Percentiles rank a stretch among this genome's conserved stretches.
These are phyloP conservation scores for Zaprionus gabonicus DNA, from an alignment of 1,140 invertebrate species.

Conservation along the genomic window DNA sequence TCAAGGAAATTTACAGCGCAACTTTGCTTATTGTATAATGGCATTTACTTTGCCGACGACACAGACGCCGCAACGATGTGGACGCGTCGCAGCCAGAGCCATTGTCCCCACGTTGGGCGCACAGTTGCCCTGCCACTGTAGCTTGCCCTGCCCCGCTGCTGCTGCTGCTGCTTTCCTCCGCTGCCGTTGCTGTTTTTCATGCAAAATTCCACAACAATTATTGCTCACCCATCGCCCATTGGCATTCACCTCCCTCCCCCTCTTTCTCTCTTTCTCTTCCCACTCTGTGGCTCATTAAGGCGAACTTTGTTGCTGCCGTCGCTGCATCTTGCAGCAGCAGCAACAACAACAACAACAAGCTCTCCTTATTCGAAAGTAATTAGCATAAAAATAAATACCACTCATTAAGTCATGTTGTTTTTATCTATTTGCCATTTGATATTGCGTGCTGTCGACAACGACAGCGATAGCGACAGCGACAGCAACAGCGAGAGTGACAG, in stretches of 20 bases:
- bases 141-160: too few relatives aligned
- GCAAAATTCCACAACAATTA: slow-evolving; percentile 58
- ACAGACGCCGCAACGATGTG: background rate
- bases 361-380: slow-evolving; percentile 78
- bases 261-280: background rate
- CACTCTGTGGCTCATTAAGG: slow-evolving; percentile 61
- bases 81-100: slow-evolving; percentile 9
- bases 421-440: slow-evolving; percentile 79
- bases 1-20: slow-evolving; percentile 75
- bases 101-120: slow-evolving; percentile 7
- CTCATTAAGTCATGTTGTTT: slow-evolving; percentile 83
- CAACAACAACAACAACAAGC: background rate
- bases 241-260: background rate
- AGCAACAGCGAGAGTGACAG: background rate
- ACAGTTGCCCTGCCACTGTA: too few relatives aligned
- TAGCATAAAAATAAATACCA: slow-evolving; percentile 83
- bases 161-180: background rate
- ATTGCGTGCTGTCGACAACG: slow-evolving; percentile 45
- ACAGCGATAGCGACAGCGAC: background rate
- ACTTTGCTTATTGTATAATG: slow-evolving; percentile 76
- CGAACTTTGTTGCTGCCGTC: slow-evolving; percentile 42
- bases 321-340: slow-evolving; percentile 35
- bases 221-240: slow-evolving; percentile 52
- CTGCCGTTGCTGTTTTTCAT: slow-evolving; percentile 15
- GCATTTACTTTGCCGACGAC: slow-evolving; percentile 64